These are phyloP conservation scores for Poeciliopsis infans DNA, from an alignment of 2,797 vertebrate genomes.

Conservation along the genomic window DNA sequence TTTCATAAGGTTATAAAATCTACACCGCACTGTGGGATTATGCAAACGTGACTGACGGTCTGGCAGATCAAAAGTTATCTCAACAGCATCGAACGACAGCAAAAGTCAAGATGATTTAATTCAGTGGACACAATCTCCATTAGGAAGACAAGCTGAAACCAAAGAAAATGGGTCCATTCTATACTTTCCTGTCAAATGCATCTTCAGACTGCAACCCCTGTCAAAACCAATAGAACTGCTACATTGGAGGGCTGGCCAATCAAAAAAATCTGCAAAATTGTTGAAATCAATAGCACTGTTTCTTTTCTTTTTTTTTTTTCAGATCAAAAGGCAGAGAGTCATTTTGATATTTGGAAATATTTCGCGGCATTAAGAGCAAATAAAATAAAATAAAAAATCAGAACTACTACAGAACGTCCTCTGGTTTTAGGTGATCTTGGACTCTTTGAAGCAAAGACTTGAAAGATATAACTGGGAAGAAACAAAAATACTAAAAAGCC, in stretches of 20 bases:
- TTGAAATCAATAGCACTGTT: neutral
- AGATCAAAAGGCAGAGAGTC: neutral
- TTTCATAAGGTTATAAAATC: constrained; percentile 46
- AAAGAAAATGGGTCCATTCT: neutral
- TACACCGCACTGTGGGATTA: constrained; percentile 52
- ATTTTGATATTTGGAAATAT: neutral
- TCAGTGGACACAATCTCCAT: constrained; percentile 17
- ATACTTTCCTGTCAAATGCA: neutral
- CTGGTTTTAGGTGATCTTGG: neutral
- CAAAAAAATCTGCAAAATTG: neutral
- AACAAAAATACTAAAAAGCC: neutral
- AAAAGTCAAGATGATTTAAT: constrained; percentile 15
- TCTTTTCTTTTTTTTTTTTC: neutral
- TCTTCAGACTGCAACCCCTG: neutral
- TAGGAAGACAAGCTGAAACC: neutral
- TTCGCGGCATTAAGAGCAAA: neutral
- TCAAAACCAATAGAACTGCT: neutral
- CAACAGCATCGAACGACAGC: constrained; percentile 25
- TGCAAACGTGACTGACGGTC: constrained; percentile 57
- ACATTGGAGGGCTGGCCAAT: neutral
- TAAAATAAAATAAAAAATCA: neutral
- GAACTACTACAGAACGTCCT: neutral
- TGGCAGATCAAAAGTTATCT: constrained; percentile 56
- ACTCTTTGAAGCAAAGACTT: neutral
- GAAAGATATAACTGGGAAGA: neutral